phyloP scores from a whole-genome alignment of 2,888 invertebrate species.

The Muscina levida region DNA sequence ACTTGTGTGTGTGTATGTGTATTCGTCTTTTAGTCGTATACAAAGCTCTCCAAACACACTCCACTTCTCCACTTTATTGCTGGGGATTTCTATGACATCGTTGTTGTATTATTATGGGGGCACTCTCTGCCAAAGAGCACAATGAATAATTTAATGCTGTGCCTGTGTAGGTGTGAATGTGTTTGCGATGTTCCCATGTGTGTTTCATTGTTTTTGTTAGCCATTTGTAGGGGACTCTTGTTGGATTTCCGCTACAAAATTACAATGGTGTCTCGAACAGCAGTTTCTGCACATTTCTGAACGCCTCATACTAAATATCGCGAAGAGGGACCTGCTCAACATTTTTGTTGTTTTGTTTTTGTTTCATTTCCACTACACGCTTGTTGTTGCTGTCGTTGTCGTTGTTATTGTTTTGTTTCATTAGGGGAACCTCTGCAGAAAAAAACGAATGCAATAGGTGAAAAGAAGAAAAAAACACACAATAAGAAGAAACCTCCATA shows the following conservation, averaged over 20 bases:
- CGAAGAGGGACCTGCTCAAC: conserved; percentile 77
- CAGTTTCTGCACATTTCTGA: conserved; percentile 65
- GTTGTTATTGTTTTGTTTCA: conserved; percentile 22
- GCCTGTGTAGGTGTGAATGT: not conserved
- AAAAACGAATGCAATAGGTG: too few species aligned
- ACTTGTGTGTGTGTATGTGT: not conserved
- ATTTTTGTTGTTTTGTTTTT: conserved; percentile 36
- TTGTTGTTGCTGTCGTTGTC: not conserved
- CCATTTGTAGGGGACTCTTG: conserved; percentile 41
- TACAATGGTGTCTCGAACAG: not conserved
- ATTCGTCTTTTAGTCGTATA: too few species aligned
- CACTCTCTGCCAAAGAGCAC: not conserved
- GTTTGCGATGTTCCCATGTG: not conserved
- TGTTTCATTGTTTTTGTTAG: conserved; percentile 21
- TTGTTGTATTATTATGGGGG: conserved; percentile 7
- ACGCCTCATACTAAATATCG: conserved; percentile 74
- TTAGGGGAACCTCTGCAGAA: not conserved
- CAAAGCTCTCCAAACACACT: conserved; percentile 7
- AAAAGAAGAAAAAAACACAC: too few species aligned
- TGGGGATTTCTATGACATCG: too few species aligned
- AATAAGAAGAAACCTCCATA: not conserved
- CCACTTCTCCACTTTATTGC: conserved; percentile 2
- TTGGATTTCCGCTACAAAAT: not conserved
- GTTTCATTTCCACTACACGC: conserved; percentile 36
- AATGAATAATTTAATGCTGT: conserved; percentile 24